These are phyloP conservation scores for Chymomyza costata DNA, from an alignment of 1,140 invertebrate genomes.

Conservation along the genomic window DNA sequence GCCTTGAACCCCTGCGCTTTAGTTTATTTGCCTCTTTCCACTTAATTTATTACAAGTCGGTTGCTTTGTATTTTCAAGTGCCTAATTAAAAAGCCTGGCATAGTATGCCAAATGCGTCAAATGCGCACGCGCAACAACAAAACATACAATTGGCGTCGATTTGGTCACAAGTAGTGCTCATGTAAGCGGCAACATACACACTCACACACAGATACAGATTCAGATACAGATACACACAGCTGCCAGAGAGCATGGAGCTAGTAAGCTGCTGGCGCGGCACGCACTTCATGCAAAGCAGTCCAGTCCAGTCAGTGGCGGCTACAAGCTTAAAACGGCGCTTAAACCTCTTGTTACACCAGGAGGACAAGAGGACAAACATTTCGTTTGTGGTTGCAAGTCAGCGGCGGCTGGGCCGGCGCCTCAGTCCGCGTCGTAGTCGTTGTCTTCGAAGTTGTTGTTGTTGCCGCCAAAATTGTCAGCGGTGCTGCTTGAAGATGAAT, in stretches of 20 bases:
- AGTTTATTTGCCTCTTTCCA: no score
- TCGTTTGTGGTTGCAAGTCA: not conserved
- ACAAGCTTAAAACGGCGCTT: not conserved
- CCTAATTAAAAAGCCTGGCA: conserved; percentile 60
- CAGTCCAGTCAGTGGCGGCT: not conserved
- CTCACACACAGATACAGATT: not conserved
- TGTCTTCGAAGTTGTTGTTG: conserved; percentile 27
- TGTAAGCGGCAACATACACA: not conserved
- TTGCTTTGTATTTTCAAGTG: no score
- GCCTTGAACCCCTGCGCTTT: not conserved
- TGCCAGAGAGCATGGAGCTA: not conserved
- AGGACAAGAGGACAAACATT: conserved; percentile 23
- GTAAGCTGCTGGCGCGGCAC: conserved; percentile 15
- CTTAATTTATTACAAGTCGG: no score
- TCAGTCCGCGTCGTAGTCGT: conserved; percentile 18
- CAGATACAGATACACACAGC: not conserved
- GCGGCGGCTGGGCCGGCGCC: conserved; percentile 29
- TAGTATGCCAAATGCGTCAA: conserved; percentile 29
- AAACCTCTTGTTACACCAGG: conserved; percentile 10
- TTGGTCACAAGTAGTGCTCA: conserved; percentile 22
- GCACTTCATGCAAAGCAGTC: conserved; percentile 54
- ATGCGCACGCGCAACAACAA: conserved; percentile 29
- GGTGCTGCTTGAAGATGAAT: conserved; percentile 55
- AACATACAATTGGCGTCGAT: conserved; percentile 47
- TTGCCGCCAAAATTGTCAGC: conserved; percentile 14